phyloP scores from a whole-genome alignment of 2,113 vertebrate species.

The Bettongia penicillata region DNA sequence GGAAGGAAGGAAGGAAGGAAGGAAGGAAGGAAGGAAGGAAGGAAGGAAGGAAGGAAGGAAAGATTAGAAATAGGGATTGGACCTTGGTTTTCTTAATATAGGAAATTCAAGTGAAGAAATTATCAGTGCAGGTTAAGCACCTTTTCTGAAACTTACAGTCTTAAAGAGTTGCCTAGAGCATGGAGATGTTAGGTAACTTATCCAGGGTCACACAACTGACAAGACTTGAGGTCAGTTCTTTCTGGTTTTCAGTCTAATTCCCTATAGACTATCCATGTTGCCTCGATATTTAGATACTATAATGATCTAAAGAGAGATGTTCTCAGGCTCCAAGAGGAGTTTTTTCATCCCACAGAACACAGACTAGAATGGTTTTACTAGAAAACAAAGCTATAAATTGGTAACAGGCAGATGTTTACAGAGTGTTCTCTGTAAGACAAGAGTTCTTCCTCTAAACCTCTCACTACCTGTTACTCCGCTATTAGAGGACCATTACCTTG shows the following conservation, averaged over 20 bases:
- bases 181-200: background rate
- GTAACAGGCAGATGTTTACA: background rate
- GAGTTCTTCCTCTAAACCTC: background rate
- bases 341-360: background rate
- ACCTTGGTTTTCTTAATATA: background rate
- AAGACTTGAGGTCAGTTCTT: background rate
- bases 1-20: no score
- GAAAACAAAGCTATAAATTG: background rate
- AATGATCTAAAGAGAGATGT: background rate
- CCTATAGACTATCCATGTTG: background rate
- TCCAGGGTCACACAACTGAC: background rate
- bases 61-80: no score
- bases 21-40: no score
- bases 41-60: no score
- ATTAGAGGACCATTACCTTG: background rate
- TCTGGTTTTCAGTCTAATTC: background rate
- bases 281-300: background rate
- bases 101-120: background rate
- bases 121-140: background rate
- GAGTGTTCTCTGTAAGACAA: background rate
- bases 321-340: background rate
- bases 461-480: background rate
- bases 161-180: background rate
- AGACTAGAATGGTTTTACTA: background rate
- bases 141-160: background rate